Base-by-base conservation (phyloP, 2,888 invertebrate species). In the Andrena camellia region DNA sequence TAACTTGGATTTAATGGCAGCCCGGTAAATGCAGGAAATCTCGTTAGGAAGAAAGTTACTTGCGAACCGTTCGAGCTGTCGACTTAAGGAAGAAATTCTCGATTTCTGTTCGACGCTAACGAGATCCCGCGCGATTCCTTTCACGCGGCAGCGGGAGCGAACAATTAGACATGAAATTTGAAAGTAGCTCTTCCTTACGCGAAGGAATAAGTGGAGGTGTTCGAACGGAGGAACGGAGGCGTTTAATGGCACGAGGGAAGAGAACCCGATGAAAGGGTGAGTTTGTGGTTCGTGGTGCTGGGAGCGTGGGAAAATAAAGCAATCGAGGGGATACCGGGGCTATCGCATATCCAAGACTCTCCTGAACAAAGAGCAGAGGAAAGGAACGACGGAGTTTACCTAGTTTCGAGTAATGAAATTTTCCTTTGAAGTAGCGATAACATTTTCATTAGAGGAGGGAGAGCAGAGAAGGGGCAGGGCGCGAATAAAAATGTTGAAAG, bases 331-430 rank as follows among this genome's bases (percentile, higher is more conserved):
- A 59, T 70, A 20, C 6, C 7, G 23, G 20, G 48, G 42, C n/a
- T 33, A 35, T 60, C 42, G 54, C 5, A 70, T 76, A 35, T 54
- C 8, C 31, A 17, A 42, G 62, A 63, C 57, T 26, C 29, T 23
- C 54, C 2, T 7, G 35, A 29, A 52, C 42, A 35, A 62, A 42
- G 4, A 7, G 54, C 10, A 26, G 8, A 35, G n/a, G 52, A 26
- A n/a, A 2, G 62, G 52, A 69, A 62, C 17, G 69, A 31, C 52
- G 54, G 54, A 63, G 62, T 29, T 76, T 76, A 63, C 42, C 8
- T 29, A 6, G 42, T 35, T 23, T n/a, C 29, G 7, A 13, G 35
- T 33, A 70, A 76, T 70, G 76, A 63, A 63, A 54, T 54, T 48
- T 48, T 54, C 20, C 62, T 1, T 35, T 23, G 54, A 26, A 13